phyloP scores from a whole-genome alignment of 2,113 vertebrate species.

The Mugil cephalus region DNA sequence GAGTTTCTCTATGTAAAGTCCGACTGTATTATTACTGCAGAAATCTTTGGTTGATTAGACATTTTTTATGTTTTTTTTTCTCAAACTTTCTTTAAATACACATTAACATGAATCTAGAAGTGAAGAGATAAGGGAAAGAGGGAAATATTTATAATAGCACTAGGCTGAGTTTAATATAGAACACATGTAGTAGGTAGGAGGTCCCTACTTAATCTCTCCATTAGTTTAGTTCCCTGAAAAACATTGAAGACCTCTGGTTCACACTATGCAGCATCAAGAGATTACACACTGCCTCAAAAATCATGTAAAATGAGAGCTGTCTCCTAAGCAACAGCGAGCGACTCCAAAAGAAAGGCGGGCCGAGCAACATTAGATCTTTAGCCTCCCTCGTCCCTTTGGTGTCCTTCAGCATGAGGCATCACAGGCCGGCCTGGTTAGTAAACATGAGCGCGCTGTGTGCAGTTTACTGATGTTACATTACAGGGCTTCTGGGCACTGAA shows the following conservation, averaged over 20 bases:
- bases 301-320: conserved; percentile 30
- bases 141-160: too few species aligned
- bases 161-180: too few species aligned
- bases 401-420: conserved; percentile 50
- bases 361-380: conserved; percentile 45
- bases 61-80: too few species aligned
- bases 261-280: too few species aligned
- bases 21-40: neutral
- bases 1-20: neutral
- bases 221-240: too few species aligned
- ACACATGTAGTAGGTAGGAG: too few species aligned
- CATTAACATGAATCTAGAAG: too few species aligned
- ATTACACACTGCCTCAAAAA: neutral
- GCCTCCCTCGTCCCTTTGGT: conserved; percentile 46
- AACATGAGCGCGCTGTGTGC: conserved; percentile 39
- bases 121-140: too few species aligned
- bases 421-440: conserved; percentile 54
- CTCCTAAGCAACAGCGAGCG: conserved; percentile 56
- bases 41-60: too few species aligned
- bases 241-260: too few species aligned
- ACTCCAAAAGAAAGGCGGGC: conserved; percentile 44
- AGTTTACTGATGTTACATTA: conserved; percentile 43
- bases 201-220: too few species aligned
- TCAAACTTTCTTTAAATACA: too few species aligned
- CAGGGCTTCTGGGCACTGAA: neutral